Percentiles rank a stretch among this genome's conserved stretches.
Conservation (phyloP, 2,888 invertebrate genomes). For the Drosophila mimetica region DNA sequence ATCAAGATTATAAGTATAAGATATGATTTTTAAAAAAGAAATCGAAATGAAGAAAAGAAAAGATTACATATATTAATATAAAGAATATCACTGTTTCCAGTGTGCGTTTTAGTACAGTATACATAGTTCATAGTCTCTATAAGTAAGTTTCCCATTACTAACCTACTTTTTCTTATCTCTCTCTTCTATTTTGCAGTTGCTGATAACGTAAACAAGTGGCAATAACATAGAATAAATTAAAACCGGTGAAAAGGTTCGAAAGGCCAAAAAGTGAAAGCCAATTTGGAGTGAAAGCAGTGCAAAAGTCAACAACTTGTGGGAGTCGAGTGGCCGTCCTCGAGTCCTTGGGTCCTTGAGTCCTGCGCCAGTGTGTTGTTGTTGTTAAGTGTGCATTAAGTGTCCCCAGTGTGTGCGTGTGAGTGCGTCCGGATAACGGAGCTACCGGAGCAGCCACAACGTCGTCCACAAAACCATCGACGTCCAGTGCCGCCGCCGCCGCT, state of each 20-base stretch:
- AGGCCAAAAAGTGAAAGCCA: conserved; percentile 31
- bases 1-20: no score
- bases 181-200: conserved; percentile 34
- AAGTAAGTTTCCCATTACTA: neutral
- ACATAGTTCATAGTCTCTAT: neutral
- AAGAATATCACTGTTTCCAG: no score
- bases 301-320: conserved; percentile 40
- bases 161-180: conserved; percentile 13
- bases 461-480: conserved; percentile 75
- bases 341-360: conserved; percentile 8
- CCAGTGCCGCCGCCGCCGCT: conserved; percentile 79
- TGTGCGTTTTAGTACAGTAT: neutral
- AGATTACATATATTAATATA: no score
- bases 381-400: conserved; percentile 9
- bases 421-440: conserved; percentile 45
- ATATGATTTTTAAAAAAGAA: no score
- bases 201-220: conserved; percentile 51
- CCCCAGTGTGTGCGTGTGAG: conserved; percentile 28
- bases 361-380: conserved; percentile 21
- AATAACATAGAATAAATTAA: conserved; percentile 37
- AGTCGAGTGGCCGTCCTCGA: conserved; percentile 11
- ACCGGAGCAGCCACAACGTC: conserved; percentile 67
- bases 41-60: no score
- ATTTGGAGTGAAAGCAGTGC: conserved; percentile 32
- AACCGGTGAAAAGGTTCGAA: conserved; percentile 22